Percentiles rank a stretch among this genome's conserved stretches.
phyloP scores from a whole-genome alignment of 2,113 vertebrate species.

The Carassius gibelio region DNA sequence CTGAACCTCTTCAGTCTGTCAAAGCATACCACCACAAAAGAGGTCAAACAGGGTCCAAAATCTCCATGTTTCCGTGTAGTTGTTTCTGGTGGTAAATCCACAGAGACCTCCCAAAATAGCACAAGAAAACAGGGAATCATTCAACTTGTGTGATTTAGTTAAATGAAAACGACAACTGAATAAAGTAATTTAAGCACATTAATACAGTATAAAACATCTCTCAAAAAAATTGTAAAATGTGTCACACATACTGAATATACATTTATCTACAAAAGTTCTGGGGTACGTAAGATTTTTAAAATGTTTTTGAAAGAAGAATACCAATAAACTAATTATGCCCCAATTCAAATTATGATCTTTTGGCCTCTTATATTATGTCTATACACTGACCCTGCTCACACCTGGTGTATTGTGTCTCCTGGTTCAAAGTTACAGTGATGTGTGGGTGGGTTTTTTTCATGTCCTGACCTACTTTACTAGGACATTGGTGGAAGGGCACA shows the following conservation, averaged over 20 bases:
- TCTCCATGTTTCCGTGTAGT: neutral
- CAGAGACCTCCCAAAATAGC: neutral
- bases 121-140: neutral
- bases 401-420: neutral
- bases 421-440: slow-evolving; percentile 10
- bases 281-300: neutral
- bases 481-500: slow-evolving; percentile 45
- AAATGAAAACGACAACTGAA: no score
- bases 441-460: neutral
- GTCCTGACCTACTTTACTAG: slow-evolving; percentile 46
- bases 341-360: neutral
- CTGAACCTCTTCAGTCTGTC: neutral
- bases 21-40: neutral
- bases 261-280: no score
- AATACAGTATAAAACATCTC: no score
- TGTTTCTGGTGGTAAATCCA: neutral
- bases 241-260: neutral
- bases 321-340: neutral
- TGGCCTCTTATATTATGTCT: neutral
- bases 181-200: no score
- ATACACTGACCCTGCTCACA: neutral
- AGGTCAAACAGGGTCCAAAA: neutral
- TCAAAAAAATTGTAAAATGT: no score
- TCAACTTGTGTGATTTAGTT: neutral
- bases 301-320: neutral